Evolutionary conservation across 2,888 invertebrate genomes (phyloP), one percentile per base, ranked within the genome.

Genomic region (Metacarcinus magister): DNA sequence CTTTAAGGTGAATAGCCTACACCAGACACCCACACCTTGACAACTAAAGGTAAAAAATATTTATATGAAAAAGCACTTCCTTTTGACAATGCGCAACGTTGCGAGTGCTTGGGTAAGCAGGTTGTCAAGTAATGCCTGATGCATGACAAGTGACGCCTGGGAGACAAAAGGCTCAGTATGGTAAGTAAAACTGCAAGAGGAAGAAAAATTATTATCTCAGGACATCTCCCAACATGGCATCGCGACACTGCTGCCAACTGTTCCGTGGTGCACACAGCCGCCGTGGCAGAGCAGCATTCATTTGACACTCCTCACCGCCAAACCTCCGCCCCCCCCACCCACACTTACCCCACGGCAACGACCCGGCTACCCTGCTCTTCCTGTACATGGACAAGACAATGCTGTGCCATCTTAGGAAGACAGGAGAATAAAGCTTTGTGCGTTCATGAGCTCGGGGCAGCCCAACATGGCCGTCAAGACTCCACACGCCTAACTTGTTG

Each of bases 401-500:
- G 75, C n/a, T 82, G 28, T 28, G n/a, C n/a, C n/a, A n/a, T 28
- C 75, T 28, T 10, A 28, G 5, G 28, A n/a, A 28, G 28, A 28
- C 75, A 28, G n/a, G n/a, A 87, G n/a, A 87, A 87, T 87, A 13
- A 13, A 10, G 39, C 39, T 87, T 39, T 32, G 87, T 87, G 87
- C 39, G 75, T 28, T 82, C 28, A 82, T 82, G 75, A 82, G 75
- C 75, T 19, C 28, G 43, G 44, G 60, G 67, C 54, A 54, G 39
- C 89, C 94, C 96, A 96, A 96, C 96, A 96, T 96, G 96, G 96
- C 96, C 54, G 95, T 93, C 95, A 87, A 39, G 92, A 75, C 75
- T 75, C 89, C 44, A 43, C 94, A 93, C 96, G 95, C 96, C 93
- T 96, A 96, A 96, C 96, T 96, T 96, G 96, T 96, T 96, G 96